Conservation (phyloP, 2,113 vertebrate genomes). For the Sphyrna mokarran region DNA sequence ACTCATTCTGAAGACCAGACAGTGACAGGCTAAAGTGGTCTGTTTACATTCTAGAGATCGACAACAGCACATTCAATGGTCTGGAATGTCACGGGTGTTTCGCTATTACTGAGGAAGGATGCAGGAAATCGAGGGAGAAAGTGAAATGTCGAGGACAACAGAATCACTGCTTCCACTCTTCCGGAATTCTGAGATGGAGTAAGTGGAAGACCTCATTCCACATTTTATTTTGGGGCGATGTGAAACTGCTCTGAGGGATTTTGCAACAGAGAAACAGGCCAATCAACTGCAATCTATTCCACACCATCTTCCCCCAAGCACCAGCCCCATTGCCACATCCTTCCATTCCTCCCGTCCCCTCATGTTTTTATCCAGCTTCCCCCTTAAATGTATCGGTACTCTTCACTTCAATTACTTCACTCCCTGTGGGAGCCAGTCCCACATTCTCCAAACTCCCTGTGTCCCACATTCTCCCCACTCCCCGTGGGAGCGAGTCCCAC, state of each 20-base stretch:
- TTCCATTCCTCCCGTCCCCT: too few species aligned
- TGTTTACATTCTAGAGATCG: not conserved
- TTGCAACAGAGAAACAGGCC: not conserved
- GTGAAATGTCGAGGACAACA: not conserved
- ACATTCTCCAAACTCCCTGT: too few species aligned
- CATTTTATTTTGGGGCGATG: not conserved
- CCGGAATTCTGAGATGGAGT: not conserved
- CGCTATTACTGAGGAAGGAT: not conserved
- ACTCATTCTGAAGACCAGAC: too few species aligned
- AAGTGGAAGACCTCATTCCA: not conserved
- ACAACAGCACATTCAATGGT: not conserved
- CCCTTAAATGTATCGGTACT: too few species aligned
- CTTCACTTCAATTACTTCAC: too few species aligned
- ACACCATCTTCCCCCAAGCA: too few species aligned
- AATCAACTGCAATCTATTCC: not conserved
- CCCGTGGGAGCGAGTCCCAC: too few species aligned
- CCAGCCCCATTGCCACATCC: too few species aligned
- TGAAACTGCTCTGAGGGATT: not conserved
- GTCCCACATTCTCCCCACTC: too few species aligned
- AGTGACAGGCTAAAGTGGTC: too few species aligned
- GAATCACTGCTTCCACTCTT: not conserved
- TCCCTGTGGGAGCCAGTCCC: too few species aligned
- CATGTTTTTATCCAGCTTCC: too few species aligned
- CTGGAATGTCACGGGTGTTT: not conserved
- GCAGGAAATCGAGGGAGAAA: not conserved